These are phyloP conservation scores for Drosophila prosaltans DNA, from an alignment of 1,140 invertebrate species.

Conservation along the genomic window DNA sequence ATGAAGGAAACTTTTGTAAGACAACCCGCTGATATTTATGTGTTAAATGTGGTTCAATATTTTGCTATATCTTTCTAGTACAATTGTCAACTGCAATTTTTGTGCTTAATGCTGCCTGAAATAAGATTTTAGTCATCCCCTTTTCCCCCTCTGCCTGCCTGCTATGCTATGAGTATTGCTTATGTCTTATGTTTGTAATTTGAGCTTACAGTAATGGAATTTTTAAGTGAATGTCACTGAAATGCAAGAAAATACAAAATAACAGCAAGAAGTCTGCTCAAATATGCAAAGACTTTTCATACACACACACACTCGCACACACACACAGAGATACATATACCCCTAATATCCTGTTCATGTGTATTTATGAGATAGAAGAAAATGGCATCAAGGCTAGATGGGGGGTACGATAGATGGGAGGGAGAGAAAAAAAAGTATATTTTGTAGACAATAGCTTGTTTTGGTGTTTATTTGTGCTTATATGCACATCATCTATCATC, in stretches of 20 bases:
- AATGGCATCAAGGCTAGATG: constrained; percentile 24
- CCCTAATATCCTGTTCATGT: constrained; percentile 57
- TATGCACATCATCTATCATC: constrained; percentile 81
- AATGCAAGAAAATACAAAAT: constrained; percentile 61
- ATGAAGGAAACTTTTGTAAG: constrained; percentile 52
- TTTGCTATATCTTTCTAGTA: neutral
- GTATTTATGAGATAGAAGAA: constrained; percentile 29
- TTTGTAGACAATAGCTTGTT: constrained; percentile 63
- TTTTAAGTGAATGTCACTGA: constrained; percentile 80
- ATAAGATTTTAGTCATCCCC: constrained; percentile 47
- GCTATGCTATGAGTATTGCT: constrained; percentile 24
- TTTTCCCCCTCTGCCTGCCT: neutral
- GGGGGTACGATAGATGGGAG: neutral
- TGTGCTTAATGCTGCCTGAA: constrained; percentile 74
- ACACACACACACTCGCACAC: constrained; percentile 27
- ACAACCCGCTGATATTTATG: constrained; percentile 33
- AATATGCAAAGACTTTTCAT: constrained; percentile 72
- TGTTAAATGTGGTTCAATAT: neutral
- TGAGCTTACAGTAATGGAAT: constrained; percentile 77
- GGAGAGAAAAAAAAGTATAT: constrained; percentile 43
- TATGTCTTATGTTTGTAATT: constrained; percentile 63
- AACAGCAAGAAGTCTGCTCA: constrained; percentile 64
- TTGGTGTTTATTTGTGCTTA: constrained; percentile 77
- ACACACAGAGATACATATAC: constrained; percentile 21
- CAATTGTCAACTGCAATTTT: constrained; percentile 59